Base-by-base conservation (phyloP, 2,888 invertebrate genomes). In the Nomada fucata region DNA sequence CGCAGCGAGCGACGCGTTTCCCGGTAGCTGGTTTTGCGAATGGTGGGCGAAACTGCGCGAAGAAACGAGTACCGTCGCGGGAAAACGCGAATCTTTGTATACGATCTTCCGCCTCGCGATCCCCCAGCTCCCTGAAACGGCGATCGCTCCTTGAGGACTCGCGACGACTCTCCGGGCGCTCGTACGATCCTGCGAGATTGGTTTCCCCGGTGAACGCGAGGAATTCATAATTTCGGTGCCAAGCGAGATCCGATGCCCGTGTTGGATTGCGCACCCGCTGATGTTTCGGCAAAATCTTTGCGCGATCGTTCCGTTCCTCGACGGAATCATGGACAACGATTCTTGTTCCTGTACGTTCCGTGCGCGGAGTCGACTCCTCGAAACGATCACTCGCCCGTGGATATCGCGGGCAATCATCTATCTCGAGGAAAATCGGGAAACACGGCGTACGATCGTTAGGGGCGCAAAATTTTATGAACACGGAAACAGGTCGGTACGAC, bases 111-210 rank as follows among this genome's bases (percentile, higher is more conserved):
- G 65, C 69, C 42, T 64, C 65, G 61, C 67, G 36, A 26, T 36
- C n/a, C 5, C 67, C 59, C 61, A 59, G 42, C 60, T 61, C 65
- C 69, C 71, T 61, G 74, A 73, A 63, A 81, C 77, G 86, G 89
- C 89, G 90, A 92, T 91, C 88, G 92, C 82, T 90, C 93, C 92
- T 90, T 85, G 82, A 86, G 92, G 92, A 88, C 89, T 84, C 89
- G 90, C 90, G 89, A 90, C 90, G 90, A 84, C 88, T 81, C 86
- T 85, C 76, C 76, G 76, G 80, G 71, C 70, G 80, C 63, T 83
- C 86, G 72, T 83, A 77, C 79, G 83, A 82, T 84, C 61, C 76
- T 63, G 70, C 67, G 81, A 79, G 89, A 89, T 88, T 86, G 89
- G 82, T 80, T 86, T 86, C 82, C 74, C 68, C 78, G 79, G 68